phyloP scores from a whole-genome alignment of 2,113 vertebrate species.

The Pagrus major region DNA sequence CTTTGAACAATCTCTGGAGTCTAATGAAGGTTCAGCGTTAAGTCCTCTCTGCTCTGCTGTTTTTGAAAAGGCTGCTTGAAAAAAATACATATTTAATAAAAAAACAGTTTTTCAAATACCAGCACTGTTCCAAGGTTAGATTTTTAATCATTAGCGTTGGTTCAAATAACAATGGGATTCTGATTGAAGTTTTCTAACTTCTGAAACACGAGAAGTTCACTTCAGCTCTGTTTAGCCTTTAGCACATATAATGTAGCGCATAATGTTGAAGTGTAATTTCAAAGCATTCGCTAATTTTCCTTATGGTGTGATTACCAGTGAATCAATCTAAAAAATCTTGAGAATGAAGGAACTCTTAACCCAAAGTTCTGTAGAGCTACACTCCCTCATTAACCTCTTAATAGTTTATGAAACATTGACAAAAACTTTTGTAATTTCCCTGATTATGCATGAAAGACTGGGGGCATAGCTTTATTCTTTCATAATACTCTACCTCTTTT shows the following conservation, averaged over 20 bases:
- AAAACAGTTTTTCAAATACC: no score
- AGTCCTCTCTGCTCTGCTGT: no score
- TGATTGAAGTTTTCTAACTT: background rate
- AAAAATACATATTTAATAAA: no score
- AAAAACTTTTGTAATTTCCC: constrained; percentile 21
- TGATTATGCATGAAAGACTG: constrained; percentile 34
- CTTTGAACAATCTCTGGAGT: no score
- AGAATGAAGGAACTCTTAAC: background rate
- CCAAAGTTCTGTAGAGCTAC: background rate
- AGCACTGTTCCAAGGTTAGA: background rate
- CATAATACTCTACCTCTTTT: constrained; percentile 34
- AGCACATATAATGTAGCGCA: background rate
- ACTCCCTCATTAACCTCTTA: constrained; percentile 5
- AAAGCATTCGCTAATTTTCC: background rate
- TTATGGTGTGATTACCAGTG: background rate
- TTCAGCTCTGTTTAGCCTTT: background rate
- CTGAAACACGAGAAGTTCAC: background rate
- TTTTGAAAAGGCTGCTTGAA: no score
- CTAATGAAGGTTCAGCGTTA: no score
- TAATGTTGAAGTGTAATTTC: background rate
- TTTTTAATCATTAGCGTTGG: background rate
- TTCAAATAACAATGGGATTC: background rate
- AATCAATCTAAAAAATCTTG: background rate
- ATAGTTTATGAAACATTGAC: constrained; percentile 27
- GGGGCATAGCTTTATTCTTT: constrained; percentile 38